Conservation (phyloP, 2,888 invertebrate species). For the Caenorhabditis sp. region DNA sequence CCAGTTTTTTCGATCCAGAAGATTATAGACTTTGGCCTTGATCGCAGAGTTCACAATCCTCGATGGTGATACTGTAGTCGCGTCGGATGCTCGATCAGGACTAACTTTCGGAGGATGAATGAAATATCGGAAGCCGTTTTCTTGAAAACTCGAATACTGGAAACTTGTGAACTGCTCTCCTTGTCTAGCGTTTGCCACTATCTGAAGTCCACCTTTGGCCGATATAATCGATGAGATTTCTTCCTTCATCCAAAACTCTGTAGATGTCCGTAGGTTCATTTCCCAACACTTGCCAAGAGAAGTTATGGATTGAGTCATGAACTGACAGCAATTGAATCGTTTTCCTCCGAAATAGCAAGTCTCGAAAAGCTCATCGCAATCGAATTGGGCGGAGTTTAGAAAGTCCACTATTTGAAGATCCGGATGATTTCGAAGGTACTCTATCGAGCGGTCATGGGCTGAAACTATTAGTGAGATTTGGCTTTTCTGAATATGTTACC, state of each 20-base stretch:
- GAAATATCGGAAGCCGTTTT: conserved; percentile 79
- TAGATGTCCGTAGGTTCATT: conserved; percentile 66
- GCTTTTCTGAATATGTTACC: conserved; percentile 17
- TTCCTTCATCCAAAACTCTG: conserved; percentile 71
- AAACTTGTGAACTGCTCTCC: conserved; percentile 71
- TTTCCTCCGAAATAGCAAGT: conserved; percentile 73
- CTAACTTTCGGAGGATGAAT: conserved; percentile 71
- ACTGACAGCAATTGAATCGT: conserved; percentile 74
- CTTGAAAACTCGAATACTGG: conserved; percentile 74
- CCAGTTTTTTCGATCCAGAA: conserved; percentile 39
- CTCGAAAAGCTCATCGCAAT: conserved; percentile 74
- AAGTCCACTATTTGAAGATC: conserved; percentile 61
- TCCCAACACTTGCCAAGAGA: conserved; percentile 77
- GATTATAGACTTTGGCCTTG: conserved; percentile 55
- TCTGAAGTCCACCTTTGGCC: conserved; percentile 63
- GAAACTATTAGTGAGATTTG: neutral
- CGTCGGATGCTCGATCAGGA: conserved; percentile 74
- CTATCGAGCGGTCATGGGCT: conserved; percentile 43
- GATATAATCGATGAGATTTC: conserved; percentile 65
- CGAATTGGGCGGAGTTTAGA: conserved; percentile 69
- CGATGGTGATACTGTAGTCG: conserved; percentile 78
- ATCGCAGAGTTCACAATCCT: conserved; percentile 75
- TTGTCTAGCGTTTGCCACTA: conserved; percentile 72
- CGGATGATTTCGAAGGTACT: conserved; percentile 53
- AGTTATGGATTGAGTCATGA: conserved; percentile 75